phyloP scores from a whole-genome alignment of 2,797 vertebrate genomes.

The Syngnathus rostellatus region DNA sequence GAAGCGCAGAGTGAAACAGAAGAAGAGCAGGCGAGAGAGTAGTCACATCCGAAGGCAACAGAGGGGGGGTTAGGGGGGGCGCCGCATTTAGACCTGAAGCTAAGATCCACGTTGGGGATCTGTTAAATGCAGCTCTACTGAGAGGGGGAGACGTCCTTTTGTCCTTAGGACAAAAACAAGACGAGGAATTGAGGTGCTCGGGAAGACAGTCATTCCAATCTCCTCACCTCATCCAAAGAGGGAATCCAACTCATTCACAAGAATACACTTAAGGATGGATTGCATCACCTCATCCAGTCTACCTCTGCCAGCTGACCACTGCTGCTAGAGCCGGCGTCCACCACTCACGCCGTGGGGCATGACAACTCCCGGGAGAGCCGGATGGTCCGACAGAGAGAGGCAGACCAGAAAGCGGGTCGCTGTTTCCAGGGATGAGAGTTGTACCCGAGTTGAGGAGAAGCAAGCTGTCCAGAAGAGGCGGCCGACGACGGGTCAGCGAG shows the following conservation, averaged over 20 bases:
- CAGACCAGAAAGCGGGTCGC: slow-evolving; percentile 35
- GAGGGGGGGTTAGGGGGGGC: slow-evolving; percentile 26
- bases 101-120: slow-evolving; percentile 28
- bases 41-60: slow-evolving; percentile 2
- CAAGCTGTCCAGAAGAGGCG: slow-evolving; percentile 41
- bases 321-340: slow-evolving; percentile 29
- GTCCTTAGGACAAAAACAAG: slow-evolving; percentile 14
- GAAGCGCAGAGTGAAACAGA: slow-evolving; percentile 23
- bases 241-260: background rate
- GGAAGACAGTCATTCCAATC: slow-evolving; percentile 3
- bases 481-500: slow-evolving; percentile 43
- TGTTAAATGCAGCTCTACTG: slow-evolving; percentile 32
- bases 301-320: slow-evolving; percentile 12
- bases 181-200: slow-evolving; percentile 19
- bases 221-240: background rate
- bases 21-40: slow-evolving; percentile 15
- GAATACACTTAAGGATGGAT: slow-evolving; percentile 21
- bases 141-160: slow-evolving; percentile 30
- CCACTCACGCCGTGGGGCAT: slow-evolving; percentile 44
- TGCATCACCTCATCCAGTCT: slow-evolving; percentile 9
- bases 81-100: slow-evolving; percentile 51
- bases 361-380: slow-evolving; percentile 48
- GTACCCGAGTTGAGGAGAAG: slow-evolving; percentile 48
- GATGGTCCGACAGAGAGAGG: slow-evolving; percentile 39
- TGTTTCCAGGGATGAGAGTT: slow-evolving; percentile 39